phyloP scores from a whole-genome alignment of 2,797 vertebrate species.

The Eulemur albifrons region DNA sequence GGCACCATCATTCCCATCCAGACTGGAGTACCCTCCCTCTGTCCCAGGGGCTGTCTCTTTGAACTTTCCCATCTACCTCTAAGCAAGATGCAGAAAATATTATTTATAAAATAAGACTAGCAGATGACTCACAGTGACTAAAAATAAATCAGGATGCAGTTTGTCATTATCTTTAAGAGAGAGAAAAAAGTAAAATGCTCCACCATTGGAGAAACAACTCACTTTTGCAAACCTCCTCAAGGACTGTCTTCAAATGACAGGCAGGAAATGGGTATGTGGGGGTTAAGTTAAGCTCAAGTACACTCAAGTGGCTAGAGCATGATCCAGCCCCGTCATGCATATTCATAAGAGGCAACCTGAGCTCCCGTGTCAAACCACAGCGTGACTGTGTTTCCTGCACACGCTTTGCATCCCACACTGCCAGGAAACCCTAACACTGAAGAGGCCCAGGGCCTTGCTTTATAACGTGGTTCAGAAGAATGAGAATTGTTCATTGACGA shows the following conservation, averaged over 20 bases:
- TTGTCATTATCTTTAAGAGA: conserved; percentile 13
- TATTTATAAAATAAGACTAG: conserved; percentile 46
- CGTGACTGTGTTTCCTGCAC: conserved; percentile 15
- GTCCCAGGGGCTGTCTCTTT: conserved; percentile 55
- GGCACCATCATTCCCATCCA: background rate
- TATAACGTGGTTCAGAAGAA: background rate
- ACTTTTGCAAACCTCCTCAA: conserved; percentile 60
- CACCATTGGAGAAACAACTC: conserved; percentile 59
- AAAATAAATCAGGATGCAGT: conserved; percentile 35
- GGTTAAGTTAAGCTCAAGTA: background rate
- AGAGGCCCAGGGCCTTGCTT: background rate
- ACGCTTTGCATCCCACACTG: background rate
- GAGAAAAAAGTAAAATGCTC: conserved; percentile 16
- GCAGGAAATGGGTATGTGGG: conserved; percentile 41
- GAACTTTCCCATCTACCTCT: conserved; percentile 64
- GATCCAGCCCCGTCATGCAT: background rate
- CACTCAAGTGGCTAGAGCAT: background rate
- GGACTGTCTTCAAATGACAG: conserved; percentile 15
- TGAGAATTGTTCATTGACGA: background rate
- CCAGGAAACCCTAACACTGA: background rate
- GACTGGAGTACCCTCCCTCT: background rate
- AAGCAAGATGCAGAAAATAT: conserved; percentile 32
- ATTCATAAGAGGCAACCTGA: conserved; percentile 65
- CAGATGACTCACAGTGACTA: conserved; percentile 55
- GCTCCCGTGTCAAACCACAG: conserved; percentile 7